Evolutionary conservation across 2,113 vertebrate genomes (phyloP).

Genomic region (Amphilophus citrinellus): DNA sequence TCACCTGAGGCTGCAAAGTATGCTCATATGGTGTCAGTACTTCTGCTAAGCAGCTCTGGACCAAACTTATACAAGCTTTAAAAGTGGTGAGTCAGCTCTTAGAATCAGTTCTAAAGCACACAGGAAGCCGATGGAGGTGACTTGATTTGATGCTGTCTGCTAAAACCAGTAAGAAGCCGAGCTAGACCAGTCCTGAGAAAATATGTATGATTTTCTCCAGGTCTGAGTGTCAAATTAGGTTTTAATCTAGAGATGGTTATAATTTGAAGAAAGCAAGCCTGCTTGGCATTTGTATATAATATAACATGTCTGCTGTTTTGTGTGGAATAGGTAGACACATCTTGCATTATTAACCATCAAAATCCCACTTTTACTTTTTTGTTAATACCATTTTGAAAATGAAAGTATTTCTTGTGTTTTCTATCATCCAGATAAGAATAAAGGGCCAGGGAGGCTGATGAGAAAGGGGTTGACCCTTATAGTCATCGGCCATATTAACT

Average conservation of each 20-base stretch:
- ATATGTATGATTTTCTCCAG: background rate
- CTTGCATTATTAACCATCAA: background rate
- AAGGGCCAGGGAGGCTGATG: constrained; percentile 86
- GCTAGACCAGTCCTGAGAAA: too few species aligned
- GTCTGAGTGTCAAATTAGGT: background rate
- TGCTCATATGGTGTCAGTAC: background rate
- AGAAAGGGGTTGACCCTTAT: constrained; percentile 87
- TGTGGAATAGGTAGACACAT: background rate
- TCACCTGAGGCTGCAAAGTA: background rate
- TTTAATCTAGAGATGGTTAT: background rate
- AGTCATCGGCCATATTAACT: constrained; percentile 89
- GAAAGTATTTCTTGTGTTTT: background rate
- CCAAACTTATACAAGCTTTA: background rate
- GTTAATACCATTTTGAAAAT: rapidly evolving
- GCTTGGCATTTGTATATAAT: background rate
- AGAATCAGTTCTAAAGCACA: background rate
- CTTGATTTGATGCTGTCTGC: too few species aligned
- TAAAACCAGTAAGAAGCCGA: too few species aligned
- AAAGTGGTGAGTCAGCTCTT: background rate
- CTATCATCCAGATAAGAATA: constrained; percentile 80
- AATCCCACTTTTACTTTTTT: background rate
- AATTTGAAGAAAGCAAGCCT: background rate
- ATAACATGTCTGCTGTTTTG: background rate
- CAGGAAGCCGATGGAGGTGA: background rate
- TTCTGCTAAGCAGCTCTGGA: background rate